Conservation (phyloP, 2,888 invertebrate genomes). For the Orthonevra nobilis region DNA sequence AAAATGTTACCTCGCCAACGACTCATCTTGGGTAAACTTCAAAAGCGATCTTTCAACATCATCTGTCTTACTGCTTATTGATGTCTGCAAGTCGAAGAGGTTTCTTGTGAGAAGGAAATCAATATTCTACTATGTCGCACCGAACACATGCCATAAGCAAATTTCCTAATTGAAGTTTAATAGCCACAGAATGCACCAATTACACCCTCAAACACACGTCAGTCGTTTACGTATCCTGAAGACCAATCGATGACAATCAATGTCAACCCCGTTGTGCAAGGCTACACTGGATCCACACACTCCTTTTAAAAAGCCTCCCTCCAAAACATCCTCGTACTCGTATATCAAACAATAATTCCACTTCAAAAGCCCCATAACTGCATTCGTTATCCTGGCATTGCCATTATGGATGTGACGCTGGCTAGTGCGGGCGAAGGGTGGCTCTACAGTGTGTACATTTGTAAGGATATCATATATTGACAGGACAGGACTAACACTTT, state of each 20-base stretch:
- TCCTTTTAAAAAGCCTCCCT: too few relatives aligned
- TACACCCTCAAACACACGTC: neutral
- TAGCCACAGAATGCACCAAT: conserved; percentile 34
- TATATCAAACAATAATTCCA: neutral
- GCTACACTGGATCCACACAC: neutral
- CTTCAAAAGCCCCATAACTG: neutral
- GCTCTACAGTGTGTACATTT: conserved; percentile 28
- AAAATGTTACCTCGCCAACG: too few relatives aligned
- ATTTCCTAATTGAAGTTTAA: conserved; percentile 54
- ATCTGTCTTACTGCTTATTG: too few relatives aligned
- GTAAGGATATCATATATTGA: conserved; percentile 64
- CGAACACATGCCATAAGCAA: too few relatives aligned
- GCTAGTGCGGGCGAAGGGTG: neutral
- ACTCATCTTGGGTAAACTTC: too few relatives aligned
- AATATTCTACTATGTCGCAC: too few relatives aligned
- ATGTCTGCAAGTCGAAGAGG: too few relatives aligned
- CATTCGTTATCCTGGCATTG: conserved; percentile 7
- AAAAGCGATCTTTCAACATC: too few relatives aligned
- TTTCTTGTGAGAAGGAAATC: too few relatives aligned
- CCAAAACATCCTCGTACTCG: neutral
- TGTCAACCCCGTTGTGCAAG: conserved; percentile 9
- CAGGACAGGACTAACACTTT: conserved; percentile 56
- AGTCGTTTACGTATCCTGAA: neutral
- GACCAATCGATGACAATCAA: conserved; percentile 27
- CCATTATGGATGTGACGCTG: neutral